Percentiles rank a stretch among this genome's conserved stretches.
Evolutionary conservation across 1,140 invertebrate species (phyloP).

Genomic region (Littorina saxatilis): DNA sequence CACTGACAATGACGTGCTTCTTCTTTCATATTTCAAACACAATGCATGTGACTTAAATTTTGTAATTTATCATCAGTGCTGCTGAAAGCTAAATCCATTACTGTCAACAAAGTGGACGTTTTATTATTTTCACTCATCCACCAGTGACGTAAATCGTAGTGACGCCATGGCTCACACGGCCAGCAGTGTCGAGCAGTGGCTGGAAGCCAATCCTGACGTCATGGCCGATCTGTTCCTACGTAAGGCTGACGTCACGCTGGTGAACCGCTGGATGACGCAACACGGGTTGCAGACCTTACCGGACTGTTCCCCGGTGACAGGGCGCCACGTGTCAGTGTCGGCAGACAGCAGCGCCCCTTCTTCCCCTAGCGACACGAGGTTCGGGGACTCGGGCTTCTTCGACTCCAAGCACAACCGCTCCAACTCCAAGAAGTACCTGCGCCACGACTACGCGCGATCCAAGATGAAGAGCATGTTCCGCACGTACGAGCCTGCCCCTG

Average conservation of each 20-base stretch:
- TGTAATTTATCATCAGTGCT: no score
- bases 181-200: slow-evolving; percentile 76
- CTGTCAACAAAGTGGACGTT: no score
- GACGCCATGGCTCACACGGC: slow-evolving; percentile 16
- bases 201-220: slow-evolving; percentile 76
- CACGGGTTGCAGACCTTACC: slow-evolving; percentile 76
- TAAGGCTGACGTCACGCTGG: slow-evolving; percentile 75
- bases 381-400: slow-evolving; percentile 59
- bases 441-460: slow-evolving; percentile 78
- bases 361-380: slow-evolving; percentile 58
- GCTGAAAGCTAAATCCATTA: no score
- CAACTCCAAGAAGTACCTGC: slow-evolving; percentile 77
- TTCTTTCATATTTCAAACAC: no score
- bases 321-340: slow-evolving; percentile 46
- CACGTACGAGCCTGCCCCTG: slow-evolving; percentile 66
- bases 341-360: slow-evolving; percentile 59
- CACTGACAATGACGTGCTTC: no score
- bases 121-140: no score
- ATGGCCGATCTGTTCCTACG: slow-evolving; percentile 77
- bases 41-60: no score
- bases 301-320: slow-evolving; percentile 61
- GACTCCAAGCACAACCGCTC: slow-evolving; percentile 64
- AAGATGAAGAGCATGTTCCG: slow-evolving; percentile 77
- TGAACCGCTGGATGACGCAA: slow-evolving; percentile 78
- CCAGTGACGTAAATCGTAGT: no score